A percentile compares a stretch with the other conserved stretches of the same genome.
phyloP scores from a whole-genome alignment of 2,797 vertebrate genomes.

The Perodicticus potto region DNA sequence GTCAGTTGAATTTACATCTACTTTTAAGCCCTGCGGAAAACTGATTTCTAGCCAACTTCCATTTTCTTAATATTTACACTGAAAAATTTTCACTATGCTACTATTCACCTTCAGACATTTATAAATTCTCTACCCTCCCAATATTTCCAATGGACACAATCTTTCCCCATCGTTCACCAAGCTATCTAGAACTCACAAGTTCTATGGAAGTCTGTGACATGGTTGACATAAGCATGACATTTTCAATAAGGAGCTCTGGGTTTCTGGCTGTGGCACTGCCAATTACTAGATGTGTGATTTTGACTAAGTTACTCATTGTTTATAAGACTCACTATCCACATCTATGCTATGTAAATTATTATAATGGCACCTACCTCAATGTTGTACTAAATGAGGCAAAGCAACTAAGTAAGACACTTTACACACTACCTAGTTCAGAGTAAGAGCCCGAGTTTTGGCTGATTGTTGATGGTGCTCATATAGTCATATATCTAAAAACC shows the following conservation, averaged over 20 bases:
- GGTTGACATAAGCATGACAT: background rate
- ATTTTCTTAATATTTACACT: conserved; percentile 3
- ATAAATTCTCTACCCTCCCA: background rate
- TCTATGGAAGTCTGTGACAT: background rate
- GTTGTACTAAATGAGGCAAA: background rate
- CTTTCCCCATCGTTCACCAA: background rate
- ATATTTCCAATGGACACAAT: background rate
- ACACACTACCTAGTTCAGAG: background rate
- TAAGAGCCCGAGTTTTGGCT: background rate
- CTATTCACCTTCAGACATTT: conserved; percentile 42
- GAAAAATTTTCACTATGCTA: background rate
- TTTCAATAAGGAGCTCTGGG: background rate
- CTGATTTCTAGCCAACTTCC: conserved; percentile 31
- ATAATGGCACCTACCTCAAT: background rate
- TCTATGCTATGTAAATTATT: background rate
- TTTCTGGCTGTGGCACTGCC: background rate
- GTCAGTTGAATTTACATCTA: conserved; percentile 65
- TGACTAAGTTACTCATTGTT: background rate
- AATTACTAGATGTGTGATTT: background rate
- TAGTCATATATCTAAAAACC: background rate
- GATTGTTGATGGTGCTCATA: background rate
- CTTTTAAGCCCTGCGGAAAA: conserved; percentile 43
- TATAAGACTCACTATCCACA: background rate
- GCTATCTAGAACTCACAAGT: background rate
- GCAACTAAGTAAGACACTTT: background rate